Conservation (phyloP, 2,797 vertebrate genomes). For the Poecile montanus region DNA sequence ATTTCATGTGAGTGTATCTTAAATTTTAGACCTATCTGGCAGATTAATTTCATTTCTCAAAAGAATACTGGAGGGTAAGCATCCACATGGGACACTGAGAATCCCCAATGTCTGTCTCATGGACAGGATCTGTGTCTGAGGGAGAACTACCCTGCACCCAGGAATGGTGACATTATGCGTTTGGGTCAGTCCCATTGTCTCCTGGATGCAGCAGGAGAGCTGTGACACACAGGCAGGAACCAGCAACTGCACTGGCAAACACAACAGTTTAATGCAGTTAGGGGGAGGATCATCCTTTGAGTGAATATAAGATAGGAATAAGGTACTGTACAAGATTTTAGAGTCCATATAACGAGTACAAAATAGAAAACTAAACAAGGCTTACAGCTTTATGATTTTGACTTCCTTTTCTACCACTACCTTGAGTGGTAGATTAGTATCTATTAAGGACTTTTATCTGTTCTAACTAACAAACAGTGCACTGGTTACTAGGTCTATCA, state of each 20-base stretch:
- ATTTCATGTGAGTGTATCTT: constrained; percentile 11
- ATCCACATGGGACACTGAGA: background rate
- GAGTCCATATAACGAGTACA: background rate
- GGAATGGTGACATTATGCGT: accelerated
- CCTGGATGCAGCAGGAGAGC: background rate
- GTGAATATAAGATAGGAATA: background rate
- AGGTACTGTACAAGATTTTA: constrained; percentile 26
- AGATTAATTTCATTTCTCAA: constrained; percentile 9
- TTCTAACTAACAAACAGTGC: background rate
- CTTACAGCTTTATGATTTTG: background rate
- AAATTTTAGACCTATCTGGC: background rate
- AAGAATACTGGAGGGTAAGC: background rate
- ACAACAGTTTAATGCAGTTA: background rate
- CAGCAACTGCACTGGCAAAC: background rate
- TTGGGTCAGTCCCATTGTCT: background rate
- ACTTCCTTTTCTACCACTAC: constrained; percentile 37
- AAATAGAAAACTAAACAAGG: constrained; percentile 33
- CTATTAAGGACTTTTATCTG: constrained; percentile 12
- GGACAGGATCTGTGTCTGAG: background rate
- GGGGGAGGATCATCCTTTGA: background rate
- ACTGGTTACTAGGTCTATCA: background rate
- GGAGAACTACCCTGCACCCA: accelerated
- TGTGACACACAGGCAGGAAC: background rate
- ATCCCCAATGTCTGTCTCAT: background rate
- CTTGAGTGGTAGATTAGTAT: constrained; percentile 29